phyloP scores from a whole-genome alignment of 2,797 vertebrate species.

The Acanthurus leucopareius region DNA sequence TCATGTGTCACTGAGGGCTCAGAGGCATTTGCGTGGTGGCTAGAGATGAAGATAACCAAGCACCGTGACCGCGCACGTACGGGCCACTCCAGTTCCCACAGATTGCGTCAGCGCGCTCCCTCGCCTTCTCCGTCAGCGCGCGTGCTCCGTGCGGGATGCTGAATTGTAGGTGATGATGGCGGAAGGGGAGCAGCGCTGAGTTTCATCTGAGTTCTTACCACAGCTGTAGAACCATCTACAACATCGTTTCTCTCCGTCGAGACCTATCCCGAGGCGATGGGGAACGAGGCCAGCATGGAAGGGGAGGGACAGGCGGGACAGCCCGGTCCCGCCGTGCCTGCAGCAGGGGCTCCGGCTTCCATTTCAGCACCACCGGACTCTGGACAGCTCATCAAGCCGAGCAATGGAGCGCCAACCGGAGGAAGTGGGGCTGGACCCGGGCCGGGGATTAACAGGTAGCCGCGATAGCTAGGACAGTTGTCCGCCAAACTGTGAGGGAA shows the following conservation, averaged over 20 bases:
- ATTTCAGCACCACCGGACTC: constrained; percentile 90
- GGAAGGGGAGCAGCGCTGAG: constrained; percentile 88
- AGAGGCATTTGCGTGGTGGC: constrained; percentile 43
- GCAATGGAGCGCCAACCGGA: constrained; percentile 87
- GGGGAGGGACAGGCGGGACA: constrained; percentile 87
- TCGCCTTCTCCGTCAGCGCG: constrained; percentile 78
- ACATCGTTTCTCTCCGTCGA: constrained; percentile 79
- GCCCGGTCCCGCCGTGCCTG: constrained; percentile 82
- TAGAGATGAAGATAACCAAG: constrained; percentile 54
- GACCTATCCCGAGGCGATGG: constrained; percentile 81
- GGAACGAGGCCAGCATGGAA: constrained; percentile 89
- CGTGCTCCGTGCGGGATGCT: constrained; percentile 87
- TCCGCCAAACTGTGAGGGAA: constrained; percentile 44
- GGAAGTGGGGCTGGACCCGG: constrained; percentile 84
- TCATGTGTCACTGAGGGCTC: constrained; percentile 33
- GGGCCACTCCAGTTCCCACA: constrained; percentile 70
- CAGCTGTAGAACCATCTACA: constrained; percentile 77
- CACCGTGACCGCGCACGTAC: constrained; percentile 77
- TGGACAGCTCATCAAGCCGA: constrained; percentile 90
- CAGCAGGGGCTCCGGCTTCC: constrained; percentile 86
- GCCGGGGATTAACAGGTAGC: constrained; percentile 89
- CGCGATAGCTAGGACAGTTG: constrained; percentile 66
- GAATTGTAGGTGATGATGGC: constrained; percentile 90
- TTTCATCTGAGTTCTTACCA: constrained; percentile 80
- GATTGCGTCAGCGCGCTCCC: constrained; percentile 82